Base-by-base conservation (phyloP, 2,888 invertebrate species). In the Drosophila fungiperda region DNA sequence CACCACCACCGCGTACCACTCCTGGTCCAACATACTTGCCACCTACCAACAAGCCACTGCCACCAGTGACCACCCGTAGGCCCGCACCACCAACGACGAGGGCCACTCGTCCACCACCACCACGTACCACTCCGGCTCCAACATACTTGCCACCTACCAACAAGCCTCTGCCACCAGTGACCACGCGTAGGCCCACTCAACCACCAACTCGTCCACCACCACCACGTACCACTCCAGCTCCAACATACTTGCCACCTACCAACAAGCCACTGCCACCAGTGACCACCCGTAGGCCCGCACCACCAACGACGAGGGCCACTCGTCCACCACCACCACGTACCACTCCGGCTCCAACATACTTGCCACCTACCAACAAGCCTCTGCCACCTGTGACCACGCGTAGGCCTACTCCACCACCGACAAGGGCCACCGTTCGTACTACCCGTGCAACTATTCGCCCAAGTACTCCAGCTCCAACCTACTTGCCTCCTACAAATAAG, bases 61-160 rank as follows among this genome's bases (percentile, higher is more conserved):
- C 49, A 6, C 49, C 49, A 29, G 49, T 26, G 12, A 66, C 68
- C 5, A 68, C 35, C 3, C 35, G 20, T 26, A 49, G 36, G 50
- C 60, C 36, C 23, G 7, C 35, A 4, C 58, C 59, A 58, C 64
- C 50, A 11, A 71, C 76, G 12, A 65, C 26, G 26, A 26, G 26
- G 26, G 26, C 26, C 26, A 26, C 77, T 59, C 33, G 73, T 42
- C 36, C 42, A 20, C 42, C 42, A 42, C 53, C 11, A 48, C 69
- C 0, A 2, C 71, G 71, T 8, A 69, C 69, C n/a, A 71, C 71
- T 29, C 69, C 52, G 76, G 35, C 83, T 20, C 68, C 84, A 45
- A 82, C 84, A 3, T 83, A 85, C 48, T 66, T 85, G 72, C 80
- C 82, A n/a, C 85, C 83, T 4, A 63, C 78, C 12, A 80, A 82